Evolutionary conservation across 2,797 vertebrate species (phyloP), one percentile per base, ranked within the genome.

Genomic region (Synaphobranchus kaupii): DNA sequence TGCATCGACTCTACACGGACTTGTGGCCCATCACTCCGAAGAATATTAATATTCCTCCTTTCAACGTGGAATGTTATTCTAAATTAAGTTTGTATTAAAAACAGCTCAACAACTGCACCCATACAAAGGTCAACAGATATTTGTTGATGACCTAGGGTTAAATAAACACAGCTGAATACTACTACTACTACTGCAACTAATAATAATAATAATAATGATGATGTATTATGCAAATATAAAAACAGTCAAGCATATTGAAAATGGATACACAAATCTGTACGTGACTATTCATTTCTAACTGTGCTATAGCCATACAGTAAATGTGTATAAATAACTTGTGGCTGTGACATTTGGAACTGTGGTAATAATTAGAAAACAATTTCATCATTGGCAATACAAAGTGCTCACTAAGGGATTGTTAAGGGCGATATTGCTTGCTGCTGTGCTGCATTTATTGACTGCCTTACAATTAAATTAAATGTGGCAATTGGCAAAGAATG

Each of bases 1-100:
- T 54, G 52, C 84, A 84, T 84, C 84, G 78, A 63, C 84, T 56
- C 84, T 31, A 73, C 54, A 76, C 25, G 54, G 71, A 63, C 17
- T 76, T 15, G 15, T 60, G 86, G 34, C 80, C 47, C 4, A 52
- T 87, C 76, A 66, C 76, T 86, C 78, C 63, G 81, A 85, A 87
- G 86, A 84, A 71, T 76, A 86, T 86, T 31, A 82, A 85, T 80
- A 52, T 63, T 6, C 66, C 71, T 60, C 78, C 71, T 60, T 87
- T 63, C 66, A 83, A 83, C 34, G n/a, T 22, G 73, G 60, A 22
- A 60, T 17, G 78, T 68, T 31, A 34, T 13, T 48, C 54, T 84
- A 58, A 17, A 84, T 81, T 48, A 48, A 73, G 63, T 39, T 66
- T 63, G 56, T n/a, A 28, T 71, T 39, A 56, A 60, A 86, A 60